Evolutionary conservation across 2,797 vertebrate genomes (phyloP).

Genomic region (Rhinichthys osculus): DNA sequence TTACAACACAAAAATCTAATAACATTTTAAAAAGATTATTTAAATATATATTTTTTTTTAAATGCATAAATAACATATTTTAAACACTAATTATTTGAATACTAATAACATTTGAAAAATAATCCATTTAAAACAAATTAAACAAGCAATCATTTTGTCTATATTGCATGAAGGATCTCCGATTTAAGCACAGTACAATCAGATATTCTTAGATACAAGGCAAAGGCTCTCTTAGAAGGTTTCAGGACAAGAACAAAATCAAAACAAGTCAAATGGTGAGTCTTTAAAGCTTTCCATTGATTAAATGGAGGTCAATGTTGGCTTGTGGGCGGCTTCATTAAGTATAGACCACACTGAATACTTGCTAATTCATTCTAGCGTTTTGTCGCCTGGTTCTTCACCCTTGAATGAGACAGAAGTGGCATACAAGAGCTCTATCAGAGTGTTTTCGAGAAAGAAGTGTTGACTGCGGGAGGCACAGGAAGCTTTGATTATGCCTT

Average conservation of each 20-base stretch:
- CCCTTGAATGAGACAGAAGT: slow-evolving; percentile 3
- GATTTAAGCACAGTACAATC: not conserved
- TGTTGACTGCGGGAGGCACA: not conserved
- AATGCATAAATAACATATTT: not conserved
- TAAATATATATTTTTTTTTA: no score
- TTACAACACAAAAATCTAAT: no score
- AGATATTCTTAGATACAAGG: not conserved
- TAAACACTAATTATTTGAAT: not conserved
- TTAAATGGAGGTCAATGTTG: slow-evolving; percentile 37
- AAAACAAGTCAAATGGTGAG: slow-evolving; percentile 31
- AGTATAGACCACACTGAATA: slow-evolving; percentile 25
- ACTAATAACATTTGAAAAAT: not conserved
- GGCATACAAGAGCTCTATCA: not conserved
- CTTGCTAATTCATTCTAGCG: slow-evolving; percentile 1
- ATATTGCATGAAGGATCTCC: not conserved
- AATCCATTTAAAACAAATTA: not conserved
- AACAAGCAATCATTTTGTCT: not conserved
- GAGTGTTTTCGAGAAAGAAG: not conserved
- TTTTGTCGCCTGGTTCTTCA: slow-evolving; percentile 29
- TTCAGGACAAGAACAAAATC: slow-evolving; percentile 20
- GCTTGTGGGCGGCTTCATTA: slow-evolving; percentile 24
- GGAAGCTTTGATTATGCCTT: slow-evolving; percentile 6
- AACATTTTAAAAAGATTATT: no score
- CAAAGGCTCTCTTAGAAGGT: not conserved
- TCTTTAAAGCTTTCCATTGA: slow-evolving; percentile 9